phyloP scores from a whole-genome alignment of 2,113 vertebrate species.

The Toxotes chatareus region DNA sequence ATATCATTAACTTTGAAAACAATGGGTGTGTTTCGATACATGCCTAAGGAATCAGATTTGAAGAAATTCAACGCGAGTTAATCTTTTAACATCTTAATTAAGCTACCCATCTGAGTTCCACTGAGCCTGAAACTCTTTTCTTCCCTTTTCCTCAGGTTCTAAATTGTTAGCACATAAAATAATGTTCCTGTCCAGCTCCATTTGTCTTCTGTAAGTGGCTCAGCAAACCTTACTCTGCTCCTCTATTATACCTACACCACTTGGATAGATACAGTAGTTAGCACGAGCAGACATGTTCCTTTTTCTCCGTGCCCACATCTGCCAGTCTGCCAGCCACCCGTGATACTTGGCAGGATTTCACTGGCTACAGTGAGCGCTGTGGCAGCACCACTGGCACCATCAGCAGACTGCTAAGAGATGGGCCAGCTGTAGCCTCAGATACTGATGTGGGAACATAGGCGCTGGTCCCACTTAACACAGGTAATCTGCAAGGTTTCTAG shows the following conservation, averaged over 20 bases:
- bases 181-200: slow-evolving; percentile 67
- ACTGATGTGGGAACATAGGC: slow-evolving; percentile 61
- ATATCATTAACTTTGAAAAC: not conserved
- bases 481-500: slow-evolving; percentile 61
- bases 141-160: slow-evolving; percentile 30
- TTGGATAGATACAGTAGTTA: slow-evolving; percentile 69
- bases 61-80: slow-evolving; percentile 23
- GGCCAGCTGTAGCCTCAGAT: slow-evolving; percentile 67
- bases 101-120: slow-evolving; percentile 26
- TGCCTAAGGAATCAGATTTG: not conserved
- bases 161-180: slow-evolving; percentile 61
- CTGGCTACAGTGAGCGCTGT: slow-evolving; percentile 47
- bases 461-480: slow-evolving; percentile 50
- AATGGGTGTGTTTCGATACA: slow-evolving; percentile 10
- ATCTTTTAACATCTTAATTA: slow-evolving; percentile 62
- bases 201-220: slow-evolving; percentile 72
- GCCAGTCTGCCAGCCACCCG: slow-evolving; percentile 59
- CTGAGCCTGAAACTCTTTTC: slow-evolving; percentile 15
- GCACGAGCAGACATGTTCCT: slow-evolving; percentile 52
- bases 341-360: slow-evolving; percentile 73
- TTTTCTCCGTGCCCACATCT: slow-evolving; percentile 61
- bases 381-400: slow-evolving; percentile 55
- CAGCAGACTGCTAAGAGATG: slow-evolving; percentile 51
- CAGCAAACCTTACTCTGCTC: slow-evolving; percentile 59
- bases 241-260: slow-evolving; percentile 64